Conservation (phyloP, 1,140 invertebrate species). For the Drosophila sechellia region DNA sequence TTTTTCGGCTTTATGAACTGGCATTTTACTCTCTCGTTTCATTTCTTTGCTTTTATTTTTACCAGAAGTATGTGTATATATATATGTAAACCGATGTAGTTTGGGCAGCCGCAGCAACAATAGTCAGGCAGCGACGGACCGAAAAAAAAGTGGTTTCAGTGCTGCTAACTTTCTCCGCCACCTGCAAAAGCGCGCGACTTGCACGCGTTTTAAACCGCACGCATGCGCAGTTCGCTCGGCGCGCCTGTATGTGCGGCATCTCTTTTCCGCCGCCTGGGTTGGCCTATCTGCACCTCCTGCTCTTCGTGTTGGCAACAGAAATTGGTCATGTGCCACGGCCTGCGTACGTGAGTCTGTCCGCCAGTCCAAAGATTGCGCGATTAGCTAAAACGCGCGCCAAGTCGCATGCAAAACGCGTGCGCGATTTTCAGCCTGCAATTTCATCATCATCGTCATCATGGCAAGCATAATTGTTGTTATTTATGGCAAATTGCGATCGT, state of each 20-base stretch:
- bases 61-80: background rate
- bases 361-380: slow-evolving; percentile 58
- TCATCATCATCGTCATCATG: slow-evolving; percentile 56
- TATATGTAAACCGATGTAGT: slow-evolving; percentile 36
- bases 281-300: background rate
- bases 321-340: slow-evolving; percentile 58
- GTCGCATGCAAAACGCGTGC: slow-evolving; percentile 75
- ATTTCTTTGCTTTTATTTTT: slow-evolving; percentile 34
- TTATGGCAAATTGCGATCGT: slow-evolving; percentile 48
- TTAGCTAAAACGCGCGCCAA: slow-evolving; percentile 59
- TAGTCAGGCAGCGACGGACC: slow-evolving; percentile 50
- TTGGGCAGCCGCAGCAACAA: slow-evolving; percentile 63
- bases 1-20: slow-evolving; percentile 52
- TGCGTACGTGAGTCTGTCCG: slow-evolving; percentile 40
- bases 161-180: slow-evolving; percentile 80
- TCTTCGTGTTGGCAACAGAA: slow-evolving; percentile 44
- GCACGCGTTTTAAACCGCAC: slow-evolving; percentile 58
- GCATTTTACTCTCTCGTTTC: slow-evolving; percentile 40
- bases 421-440: slow-evolving; percentile 66
- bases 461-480: slow-evolving; percentile 54
- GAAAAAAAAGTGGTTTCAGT: slow-evolving; percentile 79
- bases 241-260: background rate
- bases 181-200: slow-evolving; percentile 55
- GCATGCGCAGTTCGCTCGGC: slow-evolving; percentile 44
- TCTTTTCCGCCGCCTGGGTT: background rate